Conservation (phyloP, 1,140 invertebrate species). For the Aphis gossypii region DNA sequence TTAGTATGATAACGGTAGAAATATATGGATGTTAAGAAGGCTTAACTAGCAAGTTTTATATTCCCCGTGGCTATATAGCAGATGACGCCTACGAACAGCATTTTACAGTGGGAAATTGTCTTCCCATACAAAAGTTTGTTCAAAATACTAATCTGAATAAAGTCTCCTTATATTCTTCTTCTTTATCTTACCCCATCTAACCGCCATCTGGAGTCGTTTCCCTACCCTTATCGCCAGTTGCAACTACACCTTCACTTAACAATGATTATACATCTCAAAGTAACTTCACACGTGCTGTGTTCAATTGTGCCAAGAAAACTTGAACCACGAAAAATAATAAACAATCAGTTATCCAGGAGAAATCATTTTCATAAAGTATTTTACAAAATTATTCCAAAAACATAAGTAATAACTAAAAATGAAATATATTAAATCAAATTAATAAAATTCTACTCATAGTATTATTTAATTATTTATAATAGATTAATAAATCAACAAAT, state of each 20-base stretch:
- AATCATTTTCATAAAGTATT: background rate
- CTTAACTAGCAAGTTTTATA: constrained; percentile 6
- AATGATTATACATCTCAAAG: background rate
- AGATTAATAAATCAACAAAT: background rate
- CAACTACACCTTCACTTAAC: background rate
- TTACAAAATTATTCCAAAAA: background rate
- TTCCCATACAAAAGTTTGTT: constrained; percentile 50
- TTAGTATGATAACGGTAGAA: background rate
- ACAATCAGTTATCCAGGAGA: background rate
- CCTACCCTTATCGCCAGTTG: background rate
- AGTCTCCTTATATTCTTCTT: constrained; percentile 40
- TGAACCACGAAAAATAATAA: constrained; percentile 2
- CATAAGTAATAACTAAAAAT: background rate
- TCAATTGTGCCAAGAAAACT: background rate
- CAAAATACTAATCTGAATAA: constrained; percentile 57
- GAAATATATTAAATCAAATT: background rate
- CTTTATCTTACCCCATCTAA: constrained; percentile 22
- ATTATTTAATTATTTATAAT: background rate
- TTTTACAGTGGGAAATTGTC: constrained; percentile 31
- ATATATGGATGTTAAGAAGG: background rate
- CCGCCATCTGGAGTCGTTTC: constrained; percentile 44
- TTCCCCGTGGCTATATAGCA: background rate
- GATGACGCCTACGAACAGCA: constrained; percentile 54
- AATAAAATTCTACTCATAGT: background rate
- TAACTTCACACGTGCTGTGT: background rate